Evolutionary conservation across 2,113 vertebrate species (phyloP).

Genomic region (Sitta europaea): DNA sequence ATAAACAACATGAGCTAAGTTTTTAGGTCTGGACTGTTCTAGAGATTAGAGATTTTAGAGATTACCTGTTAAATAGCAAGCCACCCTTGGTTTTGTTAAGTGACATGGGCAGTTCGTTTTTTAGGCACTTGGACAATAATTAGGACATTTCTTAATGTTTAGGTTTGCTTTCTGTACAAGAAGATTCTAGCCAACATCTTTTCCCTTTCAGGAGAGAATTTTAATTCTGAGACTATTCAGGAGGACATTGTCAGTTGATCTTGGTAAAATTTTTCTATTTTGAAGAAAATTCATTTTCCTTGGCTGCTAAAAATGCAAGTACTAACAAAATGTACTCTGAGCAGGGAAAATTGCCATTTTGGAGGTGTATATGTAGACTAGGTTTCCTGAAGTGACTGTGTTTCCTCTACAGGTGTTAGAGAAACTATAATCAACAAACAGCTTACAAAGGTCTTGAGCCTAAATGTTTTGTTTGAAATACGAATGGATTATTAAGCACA

Average conservation of each 20-base stretch:
- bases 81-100: background rate
- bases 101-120: background rate
- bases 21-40: background rate
- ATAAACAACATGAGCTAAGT: background rate
- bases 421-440: background rate
- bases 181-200: background rate
- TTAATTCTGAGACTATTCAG: background rate
- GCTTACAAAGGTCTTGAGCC: background rate
- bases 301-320: background rate
- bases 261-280: background rate
- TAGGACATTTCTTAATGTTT: background rate
- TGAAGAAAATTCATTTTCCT: background rate
- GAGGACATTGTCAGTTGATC: background rate
- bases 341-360: background rate
- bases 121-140: background rate
- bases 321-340: background rate
- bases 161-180: background rate
- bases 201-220: background rate
- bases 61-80: background rate
- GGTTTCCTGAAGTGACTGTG: background rate
- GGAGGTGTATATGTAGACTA: background rate
- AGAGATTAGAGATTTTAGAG: background rate
- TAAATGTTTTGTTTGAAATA: background rate
- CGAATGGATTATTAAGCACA: background rate
- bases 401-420: background rate